phyloP scores from a whole-genome alignment of 1,140 invertebrate genomes.

The Steinernema feltiae region DNA sequence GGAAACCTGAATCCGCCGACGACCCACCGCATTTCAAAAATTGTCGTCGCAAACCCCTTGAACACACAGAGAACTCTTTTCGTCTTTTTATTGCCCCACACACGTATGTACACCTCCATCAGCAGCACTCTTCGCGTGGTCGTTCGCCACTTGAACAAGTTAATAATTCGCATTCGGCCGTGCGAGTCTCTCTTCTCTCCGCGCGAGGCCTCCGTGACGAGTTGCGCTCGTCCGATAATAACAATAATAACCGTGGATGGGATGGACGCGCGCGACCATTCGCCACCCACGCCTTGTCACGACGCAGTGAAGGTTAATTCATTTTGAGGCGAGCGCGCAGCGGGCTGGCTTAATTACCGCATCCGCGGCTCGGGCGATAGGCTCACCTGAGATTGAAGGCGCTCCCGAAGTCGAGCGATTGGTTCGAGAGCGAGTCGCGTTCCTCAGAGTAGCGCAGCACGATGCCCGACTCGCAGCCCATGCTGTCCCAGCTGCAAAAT shows the following conservation, averaged over 20 bases:
- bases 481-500: conserved; percentile 44
- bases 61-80: not conserved
- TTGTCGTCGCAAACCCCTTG: not conserved
- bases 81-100: not conserved
- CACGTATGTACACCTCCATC: not conserved
- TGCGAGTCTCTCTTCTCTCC: not conserved
- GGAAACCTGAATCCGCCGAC: not conserved
- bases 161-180: not conserved
- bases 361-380: too few species aligned
- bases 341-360: not conserved
- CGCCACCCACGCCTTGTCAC: not conserved
- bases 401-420: conserved; percentile 25
- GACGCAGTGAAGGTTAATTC: conserved; percentile 7
- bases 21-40: conserved; percentile 10
- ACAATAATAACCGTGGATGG: conserved; percentile 14
- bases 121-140: not conserved
- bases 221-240: conserved; percentile 13
- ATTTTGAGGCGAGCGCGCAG: not conserved
- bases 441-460: conserved; percentile 45
- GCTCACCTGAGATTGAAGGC: too few species aligned
- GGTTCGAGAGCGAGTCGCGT: conserved; percentile 35
- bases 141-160: conserved; percentile 13
- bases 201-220: conserved; percentile 4
- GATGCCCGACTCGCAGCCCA: conserved; percentile 46
- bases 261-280: too few species aligned